phyloP scores from a whole-genome alignment of 1,140 invertebrate genomes.

The Glossosoma conforme region DNA sequence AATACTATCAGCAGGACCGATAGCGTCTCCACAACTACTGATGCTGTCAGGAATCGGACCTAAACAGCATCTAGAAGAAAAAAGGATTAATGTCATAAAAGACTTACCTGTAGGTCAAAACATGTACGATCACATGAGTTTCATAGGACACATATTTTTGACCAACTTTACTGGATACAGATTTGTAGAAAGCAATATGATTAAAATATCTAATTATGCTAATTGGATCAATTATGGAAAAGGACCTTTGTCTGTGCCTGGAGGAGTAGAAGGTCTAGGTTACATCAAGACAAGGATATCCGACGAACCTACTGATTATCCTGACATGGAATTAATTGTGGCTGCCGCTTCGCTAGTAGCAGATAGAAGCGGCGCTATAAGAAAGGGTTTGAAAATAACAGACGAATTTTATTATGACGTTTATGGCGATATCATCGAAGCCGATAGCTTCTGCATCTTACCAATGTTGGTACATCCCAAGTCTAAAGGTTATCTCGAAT shows the following conservation, averaged over 20 bases:
- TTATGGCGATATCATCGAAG: slow-evolving; percentile 45
- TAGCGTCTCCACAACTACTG: slow-evolving; percentile 74
- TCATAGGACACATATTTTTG: slow-evolving; percentile 57
- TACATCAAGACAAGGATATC: slow-evolving; percentile 55
- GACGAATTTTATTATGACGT: slow-evolving; percentile 54
- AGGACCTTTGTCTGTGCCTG: slow-evolving; percentile 48
- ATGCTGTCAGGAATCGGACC: slow-evolving; percentile 80
- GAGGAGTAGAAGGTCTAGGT: slow-evolving; percentile 51
- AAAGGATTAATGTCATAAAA: slow-evolving; percentile 61
- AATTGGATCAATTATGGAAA: slow-evolving; percentile 42
- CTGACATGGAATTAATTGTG: slow-evolving; percentile 63
- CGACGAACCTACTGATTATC: slow-evolving; percentile 48
- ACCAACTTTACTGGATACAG: too few species aligned
- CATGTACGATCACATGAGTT: slow-evolving; percentile 70
- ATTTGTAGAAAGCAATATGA: too few species aligned
- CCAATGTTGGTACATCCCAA: slow-evolving; percentile 57
- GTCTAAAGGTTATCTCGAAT: slow-evolving; percentile 62
- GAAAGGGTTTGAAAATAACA: slow-evolving; percentile 51
- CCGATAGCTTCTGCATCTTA: slow-evolving; percentile 38
- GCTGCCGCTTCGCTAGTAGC: slow-evolving; percentile 50
- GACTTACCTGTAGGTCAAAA: slow-evolving; percentile 65
- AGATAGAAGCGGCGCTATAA: slow-evolving; percentile 57
- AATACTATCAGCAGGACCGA: slow-evolving; percentile 66
- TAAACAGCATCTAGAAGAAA: slow-evolving; percentile 54
- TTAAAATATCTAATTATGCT: too few species aligned